Base-by-base conservation (phyloP, 1,140 invertebrate genomes). In the Pogonomyrmex californicus region DNA sequence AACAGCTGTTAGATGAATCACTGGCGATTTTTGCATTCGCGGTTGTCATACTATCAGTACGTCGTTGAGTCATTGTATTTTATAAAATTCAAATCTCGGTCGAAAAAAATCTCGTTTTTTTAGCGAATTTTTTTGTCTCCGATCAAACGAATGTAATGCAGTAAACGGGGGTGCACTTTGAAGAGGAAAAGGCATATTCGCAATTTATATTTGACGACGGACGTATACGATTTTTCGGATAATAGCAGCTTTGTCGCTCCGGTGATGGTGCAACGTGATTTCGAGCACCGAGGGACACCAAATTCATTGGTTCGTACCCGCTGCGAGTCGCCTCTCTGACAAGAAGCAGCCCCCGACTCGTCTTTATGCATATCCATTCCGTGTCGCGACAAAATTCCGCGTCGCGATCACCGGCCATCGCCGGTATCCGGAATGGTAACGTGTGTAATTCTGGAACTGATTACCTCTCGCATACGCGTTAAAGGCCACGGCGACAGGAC, bases 401-500 rank as follows among this genome's bases (percentile, higher is more conserved):
- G 23, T 73, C 5, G 51, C 51, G 36, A 47, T 54, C 47, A 44
- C 44, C 33, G 47, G 70, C 30, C 17, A 51, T 78, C n/a, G 77
- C 44, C 54, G 41, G 2, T 17, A 82, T 83, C 54, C 41, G 30
- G 79, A 73, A 83, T 73, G 79, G 44, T 76, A 85, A 89, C 44
- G 51, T 56, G 44, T 49, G 47, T 58, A 73, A 60, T 88, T 89
- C 62, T 75, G 44, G 76, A 23, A 44, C 54, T 36, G 41, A 73
- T 41, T 70, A 56, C 66, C 30, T 41, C 44, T 78, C 70, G 44
- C 49, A 58, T 58, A 66, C 66, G 38, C 87, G 83, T 85, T 90
- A 90, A 90, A 90, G 77, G 77, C 88, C 58, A 89, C 62, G 87
- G 87, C 75, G 87, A 89, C 87, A 81, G 87, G 82, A 89, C 44